Conservation (phyloP, 2,888 invertebrate species). For the Pristionchus arcanus region DNA sequence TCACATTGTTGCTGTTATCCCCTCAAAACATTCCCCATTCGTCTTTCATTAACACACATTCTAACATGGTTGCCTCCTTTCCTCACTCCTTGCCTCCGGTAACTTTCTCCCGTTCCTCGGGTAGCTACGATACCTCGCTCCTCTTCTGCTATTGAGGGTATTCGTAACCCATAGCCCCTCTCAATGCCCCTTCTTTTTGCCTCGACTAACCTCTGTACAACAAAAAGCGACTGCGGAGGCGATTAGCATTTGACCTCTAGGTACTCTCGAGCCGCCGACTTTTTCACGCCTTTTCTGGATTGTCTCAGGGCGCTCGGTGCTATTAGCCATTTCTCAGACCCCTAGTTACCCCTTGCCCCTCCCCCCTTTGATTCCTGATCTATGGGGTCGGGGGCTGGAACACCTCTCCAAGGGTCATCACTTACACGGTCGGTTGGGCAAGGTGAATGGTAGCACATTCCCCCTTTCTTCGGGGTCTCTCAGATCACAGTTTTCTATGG, state of each 20-base stretch:
- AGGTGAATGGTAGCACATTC: neutral
- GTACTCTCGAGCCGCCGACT: neutral
- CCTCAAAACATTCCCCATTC: neutral
- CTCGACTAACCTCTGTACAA: neutral
- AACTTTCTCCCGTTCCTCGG: neutral
- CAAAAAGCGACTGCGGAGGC: neutral
- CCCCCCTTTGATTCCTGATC: neutral
- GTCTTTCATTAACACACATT: slow-evolving; percentile 34
- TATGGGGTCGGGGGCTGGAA: slow-evolving; percentile 28
- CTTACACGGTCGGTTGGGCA: neutral
- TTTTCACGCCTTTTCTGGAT: slow-evolving; percentile 14
- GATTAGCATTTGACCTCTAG: slow-evolving; percentile 39
- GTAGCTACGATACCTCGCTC: neutral
- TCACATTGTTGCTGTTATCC: neutral
- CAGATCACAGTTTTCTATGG: too few species aligned
- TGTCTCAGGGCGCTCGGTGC: neutral
- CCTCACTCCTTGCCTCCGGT: neutral
- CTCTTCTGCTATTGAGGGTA: neutral
- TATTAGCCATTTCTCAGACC: slow-evolving; percentile 5
- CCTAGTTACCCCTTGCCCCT: neutral
- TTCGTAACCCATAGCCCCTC: neutral
- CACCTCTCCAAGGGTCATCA: slow-evolving; percentile 42
- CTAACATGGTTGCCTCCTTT: neutral
- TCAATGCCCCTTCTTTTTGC: slow-evolving; percentile 11
- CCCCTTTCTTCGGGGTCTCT: neutral